phyloP scores from a whole-genome alignment of 1,140 invertebrate species.

The Danaus melanippus region DNA sequence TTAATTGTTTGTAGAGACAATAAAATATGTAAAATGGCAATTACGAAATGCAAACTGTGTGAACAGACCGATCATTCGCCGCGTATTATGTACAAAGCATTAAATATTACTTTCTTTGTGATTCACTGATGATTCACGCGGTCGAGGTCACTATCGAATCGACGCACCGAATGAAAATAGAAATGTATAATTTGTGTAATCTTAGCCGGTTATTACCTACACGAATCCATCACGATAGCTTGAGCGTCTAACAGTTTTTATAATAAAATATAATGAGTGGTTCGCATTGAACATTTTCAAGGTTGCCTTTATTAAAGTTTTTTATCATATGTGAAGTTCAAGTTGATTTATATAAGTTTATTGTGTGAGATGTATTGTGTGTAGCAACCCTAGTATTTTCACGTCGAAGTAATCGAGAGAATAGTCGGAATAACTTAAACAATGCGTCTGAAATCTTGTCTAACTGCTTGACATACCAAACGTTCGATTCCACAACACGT shows the following conservation, averaged over 20 bases:
- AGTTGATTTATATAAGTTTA: too few relatives aligned
- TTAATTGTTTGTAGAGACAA: too few relatives aligned
- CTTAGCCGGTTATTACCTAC: slow-evolving; percentile 20
- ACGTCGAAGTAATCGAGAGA: slow-evolving; percentile 33
- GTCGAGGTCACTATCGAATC: slow-evolving; percentile 20
- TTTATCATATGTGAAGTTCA: too few relatives aligned
- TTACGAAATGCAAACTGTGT: too few relatives aligned
- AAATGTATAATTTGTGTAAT: slow-evolving; percentile 27
- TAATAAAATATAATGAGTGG: too few relatives aligned
- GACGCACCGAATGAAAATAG: slow-evolving; percentile 28
- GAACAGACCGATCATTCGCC: too few relatives aligned
- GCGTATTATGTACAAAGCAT: slow-evolving; percentile 2
- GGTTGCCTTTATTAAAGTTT: too few relatives aligned
- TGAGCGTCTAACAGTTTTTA: background rate
- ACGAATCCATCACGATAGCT: slow-evolving; percentile 21
- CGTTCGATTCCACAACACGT: slow-evolving; percentile 41
- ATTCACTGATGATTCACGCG: slow-evolving; percentile 21
- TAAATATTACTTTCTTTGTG: slow-evolving; percentile 22
- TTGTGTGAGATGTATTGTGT: background rate
- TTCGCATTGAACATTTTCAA: too few relatives aligned
- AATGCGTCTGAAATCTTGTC: slow-evolving; percentile 67
- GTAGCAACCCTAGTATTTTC: slow-evolving; percentile 35
- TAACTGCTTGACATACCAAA: slow-evolving; percentile 61
- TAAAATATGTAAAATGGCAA: too few relatives aligned
- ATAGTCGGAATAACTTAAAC: slow-evolving; percentile 58